Conservation (phyloP, 1,140 invertebrate genomes). For the Bombus polaris region DNA sequence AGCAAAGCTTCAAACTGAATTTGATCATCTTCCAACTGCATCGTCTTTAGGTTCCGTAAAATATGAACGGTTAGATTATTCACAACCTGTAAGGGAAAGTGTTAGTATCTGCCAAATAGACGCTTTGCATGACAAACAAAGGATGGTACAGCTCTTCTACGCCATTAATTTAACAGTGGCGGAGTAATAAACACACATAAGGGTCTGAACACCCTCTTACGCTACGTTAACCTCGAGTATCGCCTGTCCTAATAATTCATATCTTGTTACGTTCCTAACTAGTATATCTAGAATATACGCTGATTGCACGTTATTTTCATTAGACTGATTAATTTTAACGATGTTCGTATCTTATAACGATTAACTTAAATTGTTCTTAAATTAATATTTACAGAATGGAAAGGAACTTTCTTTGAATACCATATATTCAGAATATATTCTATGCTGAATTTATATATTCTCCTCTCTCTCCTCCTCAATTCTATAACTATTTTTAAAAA, state of each 20-base stretch:
- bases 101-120: neutral
- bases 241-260: neutral
- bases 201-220: neutral
- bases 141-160: neutral
- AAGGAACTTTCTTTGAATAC: no score
- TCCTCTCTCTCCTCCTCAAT: fast-evolving
- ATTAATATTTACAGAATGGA: no score
- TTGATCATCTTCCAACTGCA: neutral
- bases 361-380: no score
- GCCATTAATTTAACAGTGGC: slow-evolving; percentile 5
- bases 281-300: neutral
- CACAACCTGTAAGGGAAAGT: neutral
- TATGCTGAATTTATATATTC: no score
- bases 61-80: neutral
- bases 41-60: neutral
- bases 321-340: no score
- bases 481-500: no score
- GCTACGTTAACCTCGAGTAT: neutral
- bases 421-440: no score
- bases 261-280: neutral
- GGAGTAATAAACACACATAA: neutral
- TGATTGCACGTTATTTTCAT: no score
- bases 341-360: no score
- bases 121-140: neutral
- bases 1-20: neutral